Evolutionary conservation across 1,140 invertebrate genomes (phyloP).

Genomic region (Drosophila burlai): DNA sequence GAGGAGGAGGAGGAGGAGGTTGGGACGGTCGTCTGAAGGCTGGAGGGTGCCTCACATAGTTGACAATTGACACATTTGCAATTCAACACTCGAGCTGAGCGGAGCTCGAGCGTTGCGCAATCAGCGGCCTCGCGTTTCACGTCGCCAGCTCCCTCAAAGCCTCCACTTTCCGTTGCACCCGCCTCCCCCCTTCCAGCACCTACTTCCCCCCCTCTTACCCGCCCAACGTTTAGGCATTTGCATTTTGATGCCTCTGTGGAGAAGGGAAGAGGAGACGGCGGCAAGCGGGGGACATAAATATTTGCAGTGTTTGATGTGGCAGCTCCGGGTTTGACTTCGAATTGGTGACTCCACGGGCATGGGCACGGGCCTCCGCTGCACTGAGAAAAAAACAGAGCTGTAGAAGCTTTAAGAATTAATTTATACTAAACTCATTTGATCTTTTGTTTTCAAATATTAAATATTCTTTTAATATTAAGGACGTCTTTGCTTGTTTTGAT

Average conservation of each 20-base stretch:
- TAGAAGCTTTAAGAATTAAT: no score
- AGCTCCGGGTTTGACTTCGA: constrained; percentile 59
- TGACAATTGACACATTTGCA: constrained; percentile 84
- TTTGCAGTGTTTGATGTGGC: constrained; percentile 80
- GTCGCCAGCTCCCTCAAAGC: background rate
- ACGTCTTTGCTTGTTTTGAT: background rate
- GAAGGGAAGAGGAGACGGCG: background rate
- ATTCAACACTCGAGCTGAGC: constrained; percentile 74
- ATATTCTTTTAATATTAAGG: no score
- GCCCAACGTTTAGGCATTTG: constrained; percentile 58
- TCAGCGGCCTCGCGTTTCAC: constrained; percentile 59
- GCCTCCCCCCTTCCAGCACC: background rate
- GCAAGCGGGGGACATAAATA: constrained; percentile 63
- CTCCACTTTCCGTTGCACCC: background rate
- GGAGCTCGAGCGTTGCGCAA: constrained; percentile 61
- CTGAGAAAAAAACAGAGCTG: background rate
- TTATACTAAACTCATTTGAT: no score
- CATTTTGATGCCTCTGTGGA: constrained; percentile 52
- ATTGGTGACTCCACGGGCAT: constrained; percentile 35
- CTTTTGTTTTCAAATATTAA: no score
- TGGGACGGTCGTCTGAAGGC: constrained; percentile 6
- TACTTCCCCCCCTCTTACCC: background rate
- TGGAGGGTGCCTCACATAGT: constrained; percentile 66
- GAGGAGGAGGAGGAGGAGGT: background rate
- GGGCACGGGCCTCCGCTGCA: constrained; percentile 5